Conservation (phyloP, 2,797 vertebrate genomes). For the Chrysocyon brachyurus region DNA sequence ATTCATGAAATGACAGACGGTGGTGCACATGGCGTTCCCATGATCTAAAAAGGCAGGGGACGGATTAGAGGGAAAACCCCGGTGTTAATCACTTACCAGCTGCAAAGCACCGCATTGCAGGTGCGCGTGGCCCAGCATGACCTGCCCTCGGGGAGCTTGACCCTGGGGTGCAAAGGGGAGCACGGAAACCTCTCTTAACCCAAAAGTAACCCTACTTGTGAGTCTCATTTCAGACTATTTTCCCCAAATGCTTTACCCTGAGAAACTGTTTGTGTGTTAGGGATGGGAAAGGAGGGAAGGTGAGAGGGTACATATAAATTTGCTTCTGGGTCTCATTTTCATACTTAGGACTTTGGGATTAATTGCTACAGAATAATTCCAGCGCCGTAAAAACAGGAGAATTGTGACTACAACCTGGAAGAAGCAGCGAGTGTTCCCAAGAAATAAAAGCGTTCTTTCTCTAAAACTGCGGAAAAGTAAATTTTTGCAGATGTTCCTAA, state of each 20-base stretch:
- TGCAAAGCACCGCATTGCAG: not conserved
- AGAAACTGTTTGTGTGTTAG: not conserved
- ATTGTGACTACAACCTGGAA: slow-evolving; percentile 75
- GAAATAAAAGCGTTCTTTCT: slow-evolving; percentile 81
- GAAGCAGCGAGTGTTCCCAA: slow-evolving; percentile 76
- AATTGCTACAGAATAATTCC: slow-evolving; percentile 61
- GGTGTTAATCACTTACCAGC: not conserved
- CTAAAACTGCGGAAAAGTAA: slow-evolving; percentile 59
- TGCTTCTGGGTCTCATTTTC: slow-evolving; percentile 53
- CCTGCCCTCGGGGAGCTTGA: not conserved
- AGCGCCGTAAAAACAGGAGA: slow-evolving; percentile 40
- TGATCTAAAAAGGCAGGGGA: not conserved
- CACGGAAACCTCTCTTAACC: not conserved
- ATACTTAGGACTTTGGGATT: slow-evolving; percentile 65
- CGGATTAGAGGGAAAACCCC: not conserved
- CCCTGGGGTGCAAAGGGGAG: not conserved
- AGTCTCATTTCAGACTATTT: slow-evolving; percentile 40
- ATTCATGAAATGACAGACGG: not conserved
- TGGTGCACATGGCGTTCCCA: not conserved
- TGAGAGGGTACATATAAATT: slow-evolving; percentile 21
- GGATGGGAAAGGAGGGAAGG: not conserved
- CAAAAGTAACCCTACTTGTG: not conserved
- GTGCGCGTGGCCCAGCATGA: not conserved
- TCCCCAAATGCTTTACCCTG: slow-evolving; percentile 21
- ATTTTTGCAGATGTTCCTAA: slow-evolving; percentile 58